Conservation (phyloP, 1,140 invertebrate genomes). For the Drosophila sechellia region DNA sequence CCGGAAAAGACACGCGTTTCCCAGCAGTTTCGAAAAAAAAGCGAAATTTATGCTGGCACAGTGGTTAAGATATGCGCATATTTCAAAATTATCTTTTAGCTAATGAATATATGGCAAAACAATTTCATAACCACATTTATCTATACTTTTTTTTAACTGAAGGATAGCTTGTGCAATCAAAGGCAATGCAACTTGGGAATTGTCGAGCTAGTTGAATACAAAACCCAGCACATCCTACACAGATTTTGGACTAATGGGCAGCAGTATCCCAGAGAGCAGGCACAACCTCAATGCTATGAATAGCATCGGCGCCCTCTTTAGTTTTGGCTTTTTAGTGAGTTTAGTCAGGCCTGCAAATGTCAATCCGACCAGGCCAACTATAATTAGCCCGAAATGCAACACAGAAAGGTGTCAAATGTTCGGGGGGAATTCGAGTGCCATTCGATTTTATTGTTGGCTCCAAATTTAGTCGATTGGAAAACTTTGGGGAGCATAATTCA, state of each 20-base stretch:
- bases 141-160: too few relatives aligned
- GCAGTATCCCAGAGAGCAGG: constrained; percentile 41
- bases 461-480: constrained; percentile 71
- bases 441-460: constrained; percentile 30
- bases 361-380: constrained; percentile 61
- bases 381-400: constrained; percentile 62
- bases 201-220: background rate
- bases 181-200: too few relatives aligned
- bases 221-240: background rate
- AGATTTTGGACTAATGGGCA: constrained; percentile 3
- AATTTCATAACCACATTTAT: background rate
- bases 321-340: constrained; percentile 9
- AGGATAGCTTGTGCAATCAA: too few relatives aligned
- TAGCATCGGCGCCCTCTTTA: constrained; percentile 61
- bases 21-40: constrained; percentile 21
- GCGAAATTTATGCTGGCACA: constrained; percentile 30
- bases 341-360: constrained; percentile 63
- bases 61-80: background rate
- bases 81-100: background rate
- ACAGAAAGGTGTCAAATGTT: constrained; percentile 64
- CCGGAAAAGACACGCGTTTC: constrained; percentile 22
- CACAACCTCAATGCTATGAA: constrained; percentile 71
- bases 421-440: background rate
- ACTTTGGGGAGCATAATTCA: constrained; percentile 61
- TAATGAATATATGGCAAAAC: background rate